These are phyloP conservation scores for Chloroceryle inda DNA, from an alignment of 2,797 vertebrate species.

Conservation along the genomic window DNA sequence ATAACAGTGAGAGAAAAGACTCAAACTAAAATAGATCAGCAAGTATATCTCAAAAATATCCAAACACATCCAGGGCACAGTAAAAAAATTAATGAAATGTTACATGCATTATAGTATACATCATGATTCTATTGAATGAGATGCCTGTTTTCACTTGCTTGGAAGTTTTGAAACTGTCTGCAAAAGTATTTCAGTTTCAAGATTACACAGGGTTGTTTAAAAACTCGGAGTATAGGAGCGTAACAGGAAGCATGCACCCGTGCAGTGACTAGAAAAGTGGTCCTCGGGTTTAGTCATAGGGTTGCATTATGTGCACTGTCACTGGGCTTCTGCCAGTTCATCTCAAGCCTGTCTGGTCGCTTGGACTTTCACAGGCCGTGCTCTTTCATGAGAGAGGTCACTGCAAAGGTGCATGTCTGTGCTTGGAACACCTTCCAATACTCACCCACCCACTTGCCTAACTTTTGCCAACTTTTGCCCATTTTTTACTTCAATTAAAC, in stretches of 20 bases:
- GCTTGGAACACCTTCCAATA: neutral
- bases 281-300: neutral
- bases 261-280: neutral
- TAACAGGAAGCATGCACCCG: neutral
- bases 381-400: neutral
- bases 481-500: neutral
- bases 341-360: neutral
- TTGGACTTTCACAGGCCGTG: neutral
- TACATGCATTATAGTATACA: neutral
- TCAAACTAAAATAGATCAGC: neutral
- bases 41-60: neutral
- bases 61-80: neutral
- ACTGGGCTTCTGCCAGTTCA: neutral
- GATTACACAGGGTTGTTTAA: neutral
- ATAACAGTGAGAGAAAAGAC: neutral
- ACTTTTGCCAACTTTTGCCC: neutral
- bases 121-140: neutral
- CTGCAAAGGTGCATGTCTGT: neutral
- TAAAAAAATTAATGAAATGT: neutral
- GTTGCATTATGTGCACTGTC: neutral
- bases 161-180: neutral
- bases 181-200: neutral
- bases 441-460: neutral
- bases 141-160: neutral
- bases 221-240: neutral